A percentile compares a stretch with the other conserved stretches of the same genome.
Conservation (phyloP, 1,140 invertebrate genomes). For the Drosophila arawakana region DNA sequence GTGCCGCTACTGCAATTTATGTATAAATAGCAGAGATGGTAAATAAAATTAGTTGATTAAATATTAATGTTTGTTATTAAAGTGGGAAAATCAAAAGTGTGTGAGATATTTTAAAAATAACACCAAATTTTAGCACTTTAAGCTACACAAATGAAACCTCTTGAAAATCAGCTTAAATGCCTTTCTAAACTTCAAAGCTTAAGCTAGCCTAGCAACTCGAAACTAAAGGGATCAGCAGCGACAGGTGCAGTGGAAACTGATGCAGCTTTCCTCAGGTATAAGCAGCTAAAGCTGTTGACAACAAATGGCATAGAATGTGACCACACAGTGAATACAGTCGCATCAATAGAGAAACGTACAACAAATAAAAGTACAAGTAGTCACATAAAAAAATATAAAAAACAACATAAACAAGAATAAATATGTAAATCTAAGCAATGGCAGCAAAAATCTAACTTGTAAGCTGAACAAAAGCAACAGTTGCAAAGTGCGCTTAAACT, state of each 20-base stretch:
- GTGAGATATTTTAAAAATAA: neutral
- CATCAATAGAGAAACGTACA: neutral
- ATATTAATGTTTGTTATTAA: constrained; percentile 40
- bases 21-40: neutral
- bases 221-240: neutral
- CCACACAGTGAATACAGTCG: constrained; percentile 19
- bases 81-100: no score
- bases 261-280: constrained; percentile 17
- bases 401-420: constrained; percentile 11
- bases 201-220: no score
- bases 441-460: constrained; percentile 62
- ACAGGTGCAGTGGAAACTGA: neutral
- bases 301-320: constrained; percentile 65
- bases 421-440: constrained; percentile 43
- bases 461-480: constrained; percentile 63
- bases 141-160: no score
- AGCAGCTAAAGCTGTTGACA: constrained; percentile 59
- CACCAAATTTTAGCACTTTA: no score
- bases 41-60: constrained; percentile 42
- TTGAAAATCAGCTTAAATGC: no score
- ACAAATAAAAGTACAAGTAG: neutral
- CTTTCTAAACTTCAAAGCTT: no score
- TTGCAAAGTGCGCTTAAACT: constrained; percentile 44
- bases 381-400: no score
- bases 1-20: neutral